Evolutionary conservation across 2,113 vertebrate genomes (phyloP).

Genomic region (Paraplagusia blochii): DNA sequence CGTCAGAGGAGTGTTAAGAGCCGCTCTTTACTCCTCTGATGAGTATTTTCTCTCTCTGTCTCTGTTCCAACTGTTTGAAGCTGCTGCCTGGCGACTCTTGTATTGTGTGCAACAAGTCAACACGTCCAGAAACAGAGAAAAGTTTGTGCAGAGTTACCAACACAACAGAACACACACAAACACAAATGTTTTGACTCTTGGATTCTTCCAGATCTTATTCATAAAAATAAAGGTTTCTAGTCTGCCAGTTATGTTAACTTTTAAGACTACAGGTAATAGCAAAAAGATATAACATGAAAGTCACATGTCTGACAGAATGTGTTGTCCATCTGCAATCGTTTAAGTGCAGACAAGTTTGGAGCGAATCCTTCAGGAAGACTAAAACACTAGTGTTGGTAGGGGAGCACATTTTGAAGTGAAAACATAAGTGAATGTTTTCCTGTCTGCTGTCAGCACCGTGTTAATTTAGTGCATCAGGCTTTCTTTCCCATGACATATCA

Average conservation of each 20-base stretch:
- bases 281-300: no score
- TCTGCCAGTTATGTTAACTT: no score
- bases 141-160: conserved; percentile 26
- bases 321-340: neutral
- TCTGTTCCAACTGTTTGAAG: conserved; percentile 58
- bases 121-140: conserved; percentile 43
- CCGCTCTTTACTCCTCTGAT: conserved; percentile 48
- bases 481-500: neutral
- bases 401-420: neutral
- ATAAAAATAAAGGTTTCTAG: neutral
- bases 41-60: conserved; percentile 59
- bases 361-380: neutral
- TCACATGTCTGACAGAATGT: neutral
- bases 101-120: conserved; percentile 38
- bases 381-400: neutral
- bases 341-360: neutral
- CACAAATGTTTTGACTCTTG: neutral
- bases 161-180: conserved; percentile 8
- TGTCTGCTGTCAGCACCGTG: neutral
- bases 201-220: neutral
- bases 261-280: no score
- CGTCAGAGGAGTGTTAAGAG: conserved; percentile 31
- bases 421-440: neutral
- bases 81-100: conserved; percentile 54
- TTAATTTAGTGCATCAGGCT: neutral